Evolutionary conservation across 2,113 vertebrate species (phyloP).

Genomic region (Baryphthengus martii): DNA sequence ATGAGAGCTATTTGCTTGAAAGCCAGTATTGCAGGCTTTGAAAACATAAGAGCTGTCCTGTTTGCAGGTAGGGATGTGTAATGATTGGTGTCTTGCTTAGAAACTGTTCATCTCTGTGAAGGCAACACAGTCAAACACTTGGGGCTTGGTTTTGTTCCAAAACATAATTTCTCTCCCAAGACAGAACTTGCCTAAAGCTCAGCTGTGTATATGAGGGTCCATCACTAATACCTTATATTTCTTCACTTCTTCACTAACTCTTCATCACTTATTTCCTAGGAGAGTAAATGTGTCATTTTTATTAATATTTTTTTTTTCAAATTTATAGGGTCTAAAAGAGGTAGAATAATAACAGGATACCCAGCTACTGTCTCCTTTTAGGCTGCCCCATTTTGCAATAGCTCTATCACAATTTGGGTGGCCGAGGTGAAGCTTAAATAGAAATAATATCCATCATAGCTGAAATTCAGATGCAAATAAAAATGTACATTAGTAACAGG

Average conservation of each 20-base stretch:
- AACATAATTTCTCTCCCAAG: not conserved
- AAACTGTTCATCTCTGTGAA: not conserved
- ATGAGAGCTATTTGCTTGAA: constrained; percentile 42
- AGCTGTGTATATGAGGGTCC: not conserved
- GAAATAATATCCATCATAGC: not conserved
- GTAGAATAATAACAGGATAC: not conserved
- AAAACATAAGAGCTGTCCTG: constrained; percentile 3
- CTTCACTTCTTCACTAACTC: not conserved
- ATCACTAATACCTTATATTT: not conserved
- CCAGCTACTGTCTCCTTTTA: not conserved
- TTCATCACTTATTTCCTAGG: not conserved
- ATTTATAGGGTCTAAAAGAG: not conserved
- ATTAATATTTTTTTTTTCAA: not conserved
- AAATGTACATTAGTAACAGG: not conserved
- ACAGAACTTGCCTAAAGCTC: not conserved
- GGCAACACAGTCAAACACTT: not conserved
- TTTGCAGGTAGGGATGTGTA: constrained; percentile 4
- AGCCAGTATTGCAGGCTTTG: not conserved
- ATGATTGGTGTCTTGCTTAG: constrained; percentile 6
- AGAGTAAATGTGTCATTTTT: not conserved
- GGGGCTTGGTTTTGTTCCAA: not conserved
- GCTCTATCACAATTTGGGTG: not conserved
- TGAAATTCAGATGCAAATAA: not conserved
- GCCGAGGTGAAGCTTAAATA: not conserved
- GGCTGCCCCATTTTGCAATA: not conserved